Evolutionary conservation across 2,797 vertebrate species (phyloP).

Genomic region (Zalophus californianus): DNA sequence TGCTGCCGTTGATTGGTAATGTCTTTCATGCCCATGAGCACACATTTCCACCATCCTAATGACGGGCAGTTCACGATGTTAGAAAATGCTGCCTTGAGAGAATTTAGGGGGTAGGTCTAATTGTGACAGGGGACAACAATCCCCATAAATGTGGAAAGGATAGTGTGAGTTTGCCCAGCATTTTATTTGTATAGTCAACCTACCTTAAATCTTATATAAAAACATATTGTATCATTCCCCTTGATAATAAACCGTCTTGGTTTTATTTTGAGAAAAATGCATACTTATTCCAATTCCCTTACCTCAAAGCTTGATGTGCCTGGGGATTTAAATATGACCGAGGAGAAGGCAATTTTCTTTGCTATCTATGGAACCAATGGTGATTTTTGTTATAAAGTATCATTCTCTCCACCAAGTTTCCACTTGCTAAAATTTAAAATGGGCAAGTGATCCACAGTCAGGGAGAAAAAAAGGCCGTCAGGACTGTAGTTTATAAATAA

Average conservation of each 20-base stretch:
- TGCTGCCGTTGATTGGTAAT: neutral
- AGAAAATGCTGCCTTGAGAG: neutral
- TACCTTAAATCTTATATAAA: conserved; percentile 50
- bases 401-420: conserved; percentile 38
- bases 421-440: conserved; percentile 72
- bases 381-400: conserved; percentile 52
- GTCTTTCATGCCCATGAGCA: neutral
- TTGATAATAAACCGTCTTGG: conserved; percentile 14
- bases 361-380: neutral
- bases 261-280: conserved; percentile 59
- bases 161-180: neutral
- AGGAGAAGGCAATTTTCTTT: conserved; percentile 32
- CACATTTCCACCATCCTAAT: neutral
- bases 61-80: neutral
- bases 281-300: conserved; percentile 15
- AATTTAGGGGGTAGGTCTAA: neutral
- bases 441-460: conserved; percentile 31
- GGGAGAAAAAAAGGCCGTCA: neutral
- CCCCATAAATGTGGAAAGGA: neutral
- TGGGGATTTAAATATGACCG: conserved; percentile 39
- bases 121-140: neutral
- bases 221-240: conserved; percentile 21
- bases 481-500: conserved; percentile 64
- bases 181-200: conserved; percentile 28
- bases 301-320: neutral